A percentile compares a stretch with the other conserved stretches of the same genome.
phyloP scores from a whole-genome alignment of 1,140 invertebrate genomes.

The Colletes latitarsis region DNA sequence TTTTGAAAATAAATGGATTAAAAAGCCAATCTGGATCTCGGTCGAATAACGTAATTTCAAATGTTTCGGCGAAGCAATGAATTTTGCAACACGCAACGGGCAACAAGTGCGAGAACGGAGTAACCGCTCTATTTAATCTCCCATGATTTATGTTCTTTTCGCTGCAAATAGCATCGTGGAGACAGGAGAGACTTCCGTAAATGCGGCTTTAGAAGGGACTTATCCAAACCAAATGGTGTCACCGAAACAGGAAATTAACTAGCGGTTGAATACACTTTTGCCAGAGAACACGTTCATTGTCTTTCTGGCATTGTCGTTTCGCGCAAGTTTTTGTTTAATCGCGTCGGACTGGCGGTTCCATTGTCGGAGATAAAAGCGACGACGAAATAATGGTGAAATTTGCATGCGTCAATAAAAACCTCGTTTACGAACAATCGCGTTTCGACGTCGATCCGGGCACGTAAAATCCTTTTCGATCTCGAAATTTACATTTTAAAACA shows the following conservation, averaged over 20 bases:
- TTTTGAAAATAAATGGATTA: too few relatives aligned
- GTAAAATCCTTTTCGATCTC: background rate
- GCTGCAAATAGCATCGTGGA: background rate
- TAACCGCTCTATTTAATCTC: background rate
- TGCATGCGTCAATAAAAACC: background rate
- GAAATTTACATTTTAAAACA: background rate
- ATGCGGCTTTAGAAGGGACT: background rate
- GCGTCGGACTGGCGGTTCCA: background rate
- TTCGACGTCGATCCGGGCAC: background rate
- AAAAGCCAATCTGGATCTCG: too few relatives aligned
- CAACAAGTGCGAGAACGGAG: background rate
- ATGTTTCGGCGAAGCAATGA: background rate
- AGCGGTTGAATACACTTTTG: background rate
- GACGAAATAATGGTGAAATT: conserved; percentile 3
- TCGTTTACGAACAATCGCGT: background rate
- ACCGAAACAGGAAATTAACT: conserved; percentile 22
- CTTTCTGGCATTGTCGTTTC: background rate
- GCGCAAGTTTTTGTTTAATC: background rate
- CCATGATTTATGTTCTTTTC: conserved; percentile 9
- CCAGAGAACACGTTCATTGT: background rate
- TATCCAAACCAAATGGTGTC: conserved; percentile 1
- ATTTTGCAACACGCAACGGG: background rate
- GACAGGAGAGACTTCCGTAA: background rate
- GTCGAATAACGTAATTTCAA: background rate
- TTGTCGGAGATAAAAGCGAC: background rate